Evolutionary conservation across 1,140 invertebrate species (phyloP).

Genomic region (Helicoverpa armigera): DNA sequence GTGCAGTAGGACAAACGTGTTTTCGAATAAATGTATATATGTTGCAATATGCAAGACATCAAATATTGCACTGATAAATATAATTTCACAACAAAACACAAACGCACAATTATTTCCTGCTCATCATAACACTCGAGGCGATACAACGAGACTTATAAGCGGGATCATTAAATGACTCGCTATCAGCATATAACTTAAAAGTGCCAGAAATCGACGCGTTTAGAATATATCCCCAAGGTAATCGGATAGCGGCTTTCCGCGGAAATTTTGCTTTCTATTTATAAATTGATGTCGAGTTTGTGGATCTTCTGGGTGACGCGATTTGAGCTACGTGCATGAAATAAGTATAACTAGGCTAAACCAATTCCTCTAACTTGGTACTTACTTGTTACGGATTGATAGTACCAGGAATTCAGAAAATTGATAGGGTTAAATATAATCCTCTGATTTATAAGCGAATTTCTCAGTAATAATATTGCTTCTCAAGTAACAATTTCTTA

Average conservation of each 20-base stretch:
- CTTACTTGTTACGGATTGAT: neutral
- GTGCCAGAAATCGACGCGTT: slow-evolving; percentile 55
- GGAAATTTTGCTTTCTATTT: slow-evolving; percentile 71
- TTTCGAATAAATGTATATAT: too few relatives aligned
- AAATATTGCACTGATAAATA: too few relatives aligned
- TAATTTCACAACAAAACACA: too few relatives aligned
- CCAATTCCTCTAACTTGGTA: neutral
- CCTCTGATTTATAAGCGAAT: neutral
- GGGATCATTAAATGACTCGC: slow-evolving; percentile 36
- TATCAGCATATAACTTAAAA: slow-evolving; percentile 49
- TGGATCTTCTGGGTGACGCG: slow-evolving; percentile 59
- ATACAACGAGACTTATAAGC: too few relatives aligned
- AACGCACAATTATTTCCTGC: too few relatives aligned
- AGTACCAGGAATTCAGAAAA: neutral
- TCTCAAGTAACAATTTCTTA: too few relatives aligned
- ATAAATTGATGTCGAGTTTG: slow-evolving; percentile 73
- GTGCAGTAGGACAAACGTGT: too few relatives aligned
- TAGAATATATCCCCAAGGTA: slow-evolving; percentile 73
- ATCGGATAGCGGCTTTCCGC: slow-evolving; percentile 79
- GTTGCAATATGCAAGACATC: too few relatives aligned
- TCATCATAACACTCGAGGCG: too few relatives aligned
- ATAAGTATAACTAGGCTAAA: neutral
- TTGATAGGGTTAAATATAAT: neutral
- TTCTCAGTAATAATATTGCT: neutral
- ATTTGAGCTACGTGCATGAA: neutral